These are phyloP conservation scores for Emydoidea blandingii DNA, from an alignment of 2,797 vertebrate species.

Conservation along the genomic window DNA sequence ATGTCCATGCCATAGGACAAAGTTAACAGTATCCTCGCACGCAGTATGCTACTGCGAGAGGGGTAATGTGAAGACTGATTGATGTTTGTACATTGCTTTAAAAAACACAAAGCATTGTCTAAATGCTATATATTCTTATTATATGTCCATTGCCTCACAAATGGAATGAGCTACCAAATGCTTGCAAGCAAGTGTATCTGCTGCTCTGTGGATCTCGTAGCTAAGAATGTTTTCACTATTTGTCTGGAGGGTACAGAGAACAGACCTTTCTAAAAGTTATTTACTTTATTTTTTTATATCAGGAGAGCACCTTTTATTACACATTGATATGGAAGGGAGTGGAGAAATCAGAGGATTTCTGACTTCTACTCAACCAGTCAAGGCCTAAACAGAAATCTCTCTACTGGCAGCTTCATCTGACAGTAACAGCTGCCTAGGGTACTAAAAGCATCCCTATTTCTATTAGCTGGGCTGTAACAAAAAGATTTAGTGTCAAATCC, in stretches of 20 bases:
- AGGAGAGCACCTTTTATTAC: neutral
- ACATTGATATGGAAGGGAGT: rapidly evolving
- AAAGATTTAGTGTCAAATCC: conserved; percentile 63
- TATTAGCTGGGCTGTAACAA: conserved; percentile 52
- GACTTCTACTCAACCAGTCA: conserved; percentile 1
- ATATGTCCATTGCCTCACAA: neutral
- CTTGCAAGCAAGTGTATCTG: neutral
- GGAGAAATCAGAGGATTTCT: conserved; percentile 3
- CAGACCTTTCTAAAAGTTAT: neutral
- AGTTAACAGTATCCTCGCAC: neutral
- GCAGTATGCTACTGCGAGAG: neutral
- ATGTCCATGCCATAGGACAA: conserved; percentile 31
- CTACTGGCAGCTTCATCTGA: conserved; percentile 52
- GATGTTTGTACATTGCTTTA: neutral
- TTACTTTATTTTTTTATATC: neutral
- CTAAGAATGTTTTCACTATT: neutral
- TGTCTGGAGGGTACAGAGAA: neutral
- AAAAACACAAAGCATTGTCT: neutral
- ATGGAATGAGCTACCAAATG: neutral
- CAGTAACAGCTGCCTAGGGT: conserved; percentile 71
- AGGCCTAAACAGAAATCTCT: conserved; percentile 36
- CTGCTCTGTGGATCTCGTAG: neutral
- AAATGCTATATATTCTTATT: neutral
- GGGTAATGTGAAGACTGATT: neutral
- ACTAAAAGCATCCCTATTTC: conserved; percentile 64